A percentile compares a stretch with the other conserved stretches of the same genome.
These are phyloP conservation scores for Dermolepida albohirtum DNA, from an alignment of 2,888 invertebrate genomes.

Conservation along the genomic window DNA sequence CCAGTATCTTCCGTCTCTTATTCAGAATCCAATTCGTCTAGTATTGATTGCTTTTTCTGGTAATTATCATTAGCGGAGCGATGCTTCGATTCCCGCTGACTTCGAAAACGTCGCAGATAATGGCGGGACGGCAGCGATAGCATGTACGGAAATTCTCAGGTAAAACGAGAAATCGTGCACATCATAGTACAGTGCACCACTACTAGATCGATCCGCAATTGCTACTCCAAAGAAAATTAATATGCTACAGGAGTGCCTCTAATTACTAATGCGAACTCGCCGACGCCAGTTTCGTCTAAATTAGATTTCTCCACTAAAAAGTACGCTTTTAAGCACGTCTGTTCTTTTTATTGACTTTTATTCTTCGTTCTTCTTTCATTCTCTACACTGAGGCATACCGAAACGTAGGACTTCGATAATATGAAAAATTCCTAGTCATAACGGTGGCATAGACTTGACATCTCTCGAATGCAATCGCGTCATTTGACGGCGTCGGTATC, in stretches of 20 bases:
- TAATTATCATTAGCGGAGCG: constrained; percentile 11
- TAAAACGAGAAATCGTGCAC: background rate
- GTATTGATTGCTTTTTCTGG: constrained; percentile 9
- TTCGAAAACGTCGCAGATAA: too few species aligned
- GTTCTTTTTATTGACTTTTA: constrained; percentile 20
- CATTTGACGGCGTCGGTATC: too few species aligned
- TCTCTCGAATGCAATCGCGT: too few species aligned
- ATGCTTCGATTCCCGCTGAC: background rate
- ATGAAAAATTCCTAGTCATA: constrained; percentile 21
- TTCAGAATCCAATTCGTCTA: constrained; percentile 9
- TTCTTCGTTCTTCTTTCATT: constrained; percentile 3
- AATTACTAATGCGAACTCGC: constrained; percentile 32
- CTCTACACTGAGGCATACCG: background rate
- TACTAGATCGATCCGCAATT: constrained; percentile 13
- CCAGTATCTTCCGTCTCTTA: background rate
- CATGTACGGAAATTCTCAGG: background rate
- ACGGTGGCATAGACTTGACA: background rate
- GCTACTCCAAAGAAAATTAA: constrained; percentile 29
- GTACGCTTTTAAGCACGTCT: constrained; percentile 22
- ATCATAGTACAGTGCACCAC: constrained; percentile 19
- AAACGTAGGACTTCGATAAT: constrained; percentile 15
- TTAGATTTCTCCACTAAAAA: constrained; percentile 33
- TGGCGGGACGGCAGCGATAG: too few species aligned
- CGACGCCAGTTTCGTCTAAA: constrained; percentile 33
- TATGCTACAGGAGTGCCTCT: constrained; percentile 31